These are phyloP conservation scores for Epizoanthus stellaris DNA, from an alignment of 92 coral and sea anemone species.

Conservation along the genomic window DNA sequence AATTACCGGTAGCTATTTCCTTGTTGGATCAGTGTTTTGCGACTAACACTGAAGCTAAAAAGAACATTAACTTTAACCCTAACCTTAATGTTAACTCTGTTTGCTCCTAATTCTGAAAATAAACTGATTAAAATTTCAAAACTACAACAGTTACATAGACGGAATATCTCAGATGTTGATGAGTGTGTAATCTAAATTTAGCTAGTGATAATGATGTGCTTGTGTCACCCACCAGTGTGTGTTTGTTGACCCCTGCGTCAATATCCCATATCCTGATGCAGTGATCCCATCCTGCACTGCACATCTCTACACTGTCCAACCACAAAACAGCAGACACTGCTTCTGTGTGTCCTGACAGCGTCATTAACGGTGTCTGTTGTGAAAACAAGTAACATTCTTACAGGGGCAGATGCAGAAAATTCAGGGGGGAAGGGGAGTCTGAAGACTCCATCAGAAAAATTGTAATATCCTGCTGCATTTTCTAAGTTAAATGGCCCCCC, in stretches of 20 bases:
- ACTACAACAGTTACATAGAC: not conserved
- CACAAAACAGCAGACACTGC: conserved; percentile 91
- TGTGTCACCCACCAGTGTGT: conserved; percentile 77
- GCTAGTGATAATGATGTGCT: not conserved
- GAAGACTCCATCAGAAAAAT: not conserved
- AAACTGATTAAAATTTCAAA: not conserved
- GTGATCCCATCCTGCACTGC: conserved; percentile 99
- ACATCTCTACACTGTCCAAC: conserved; percentile 72
- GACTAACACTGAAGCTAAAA: too few species aligned
- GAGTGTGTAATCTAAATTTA: not conserved
- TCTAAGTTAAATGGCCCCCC: too few species aligned
- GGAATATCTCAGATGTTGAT: not conserved
- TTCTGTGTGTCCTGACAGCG: conserved; percentile 94
- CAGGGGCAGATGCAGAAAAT: not conserved
- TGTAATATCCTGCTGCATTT: too few species aligned
- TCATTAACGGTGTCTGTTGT: conserved; percentile 92
- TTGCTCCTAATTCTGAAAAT: too few species aligned
- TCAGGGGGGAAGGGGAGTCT: not conserved
- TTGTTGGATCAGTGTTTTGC: too few species aligned
- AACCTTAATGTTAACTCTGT: too few species aligned
- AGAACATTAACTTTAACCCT: too few species aligned
- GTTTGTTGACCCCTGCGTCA: conserved; percentile 85
- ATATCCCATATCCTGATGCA: conserved; percentile 93
- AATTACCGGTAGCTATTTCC: too few species aligned
- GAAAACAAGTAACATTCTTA: not conserved